These are phyloP conservation scores for Ophonus ardosiacus DNA, from an alignment of 2,888 invertebrate genomes.

Conservation along the genomic window DNA sequence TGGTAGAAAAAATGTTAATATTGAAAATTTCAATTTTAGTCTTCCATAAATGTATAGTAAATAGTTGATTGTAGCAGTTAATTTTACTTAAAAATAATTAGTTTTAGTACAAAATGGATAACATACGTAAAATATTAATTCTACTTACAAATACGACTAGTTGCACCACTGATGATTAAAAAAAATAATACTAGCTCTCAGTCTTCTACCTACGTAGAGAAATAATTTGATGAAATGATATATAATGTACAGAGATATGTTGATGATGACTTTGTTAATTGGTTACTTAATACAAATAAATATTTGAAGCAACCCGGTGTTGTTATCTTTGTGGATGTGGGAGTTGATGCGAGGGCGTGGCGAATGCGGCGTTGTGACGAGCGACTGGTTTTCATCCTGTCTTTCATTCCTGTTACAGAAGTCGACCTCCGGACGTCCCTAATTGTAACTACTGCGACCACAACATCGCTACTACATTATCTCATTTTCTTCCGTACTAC, in stretches of 20 bases:
- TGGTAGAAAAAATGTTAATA: not conserved
- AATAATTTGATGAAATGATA: constrained; percentile 33
- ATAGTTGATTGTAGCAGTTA: not conserved
- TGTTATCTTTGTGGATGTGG: constrained; percentile 6
- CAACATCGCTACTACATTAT: constrained; percentile 6
- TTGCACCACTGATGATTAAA: constrained; percentile 38
- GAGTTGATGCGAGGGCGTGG: constrained; percentile 38
- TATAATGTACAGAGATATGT: constrained; percentile 55
- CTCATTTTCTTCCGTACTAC: constrained; percentile 34
- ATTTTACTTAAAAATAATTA: not conserved
- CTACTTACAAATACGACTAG: constrained; percentile 46
- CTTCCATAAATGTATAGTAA: constrained; percentile 20
- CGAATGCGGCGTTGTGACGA: constrained; percentile 18
- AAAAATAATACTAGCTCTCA: constrained; percentile 31
- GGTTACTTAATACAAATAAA: constrained; percentile 61
- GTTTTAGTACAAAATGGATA: constrained; percentile 9
- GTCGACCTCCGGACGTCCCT: constrained; percentile 35
- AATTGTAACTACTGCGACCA: constrained; percentile 8
- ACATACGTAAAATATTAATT: constrained; percentile 25
- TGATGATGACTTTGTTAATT: constrained; percentile 52
- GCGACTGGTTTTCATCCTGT: constrained; percentile 23
- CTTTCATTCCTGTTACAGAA: constrained; percentile 34
- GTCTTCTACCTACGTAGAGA: constrained; percentile 26
- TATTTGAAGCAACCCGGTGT: constrained; percentile 45
- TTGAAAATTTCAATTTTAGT: constrained; percentile 35